phyloP scores from a whole-genome alignment of 2,888 invertebrate species.

The Mesorhabditis belari region DNA sequence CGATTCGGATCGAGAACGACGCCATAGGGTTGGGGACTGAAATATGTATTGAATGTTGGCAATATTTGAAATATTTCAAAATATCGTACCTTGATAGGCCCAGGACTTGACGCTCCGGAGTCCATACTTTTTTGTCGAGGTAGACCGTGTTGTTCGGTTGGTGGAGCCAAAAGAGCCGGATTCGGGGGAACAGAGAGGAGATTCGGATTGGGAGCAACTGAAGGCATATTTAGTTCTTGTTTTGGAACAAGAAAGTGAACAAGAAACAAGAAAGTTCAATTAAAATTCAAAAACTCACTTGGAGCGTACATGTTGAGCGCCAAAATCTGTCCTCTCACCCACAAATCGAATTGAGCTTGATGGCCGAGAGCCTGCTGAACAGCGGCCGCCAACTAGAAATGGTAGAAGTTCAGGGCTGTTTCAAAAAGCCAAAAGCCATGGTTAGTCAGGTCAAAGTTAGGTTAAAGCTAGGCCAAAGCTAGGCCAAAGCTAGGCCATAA shows the following conservation, averaged over 20 bases:
- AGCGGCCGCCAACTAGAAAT: conserved; percentile 3
- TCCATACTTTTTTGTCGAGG: conserved; percentile 5
- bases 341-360: conserved; percentile 8
- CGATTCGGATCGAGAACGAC: conserved; percentile 38
- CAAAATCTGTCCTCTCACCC: conserved; percentile 9
- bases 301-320: conserved; percentile 2
- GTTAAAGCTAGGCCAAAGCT: no score
- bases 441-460: no score
- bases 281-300: not conserved
- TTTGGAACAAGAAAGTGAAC: no score
- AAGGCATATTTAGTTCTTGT: not conserved
- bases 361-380: conserved; percentile 7
- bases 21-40: conserved; percentile 29
- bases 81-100: conserved; percentile 12
- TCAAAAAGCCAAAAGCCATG: no score
- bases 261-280: not conserved
- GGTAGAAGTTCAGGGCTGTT: no score
- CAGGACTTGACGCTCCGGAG: not conserved
- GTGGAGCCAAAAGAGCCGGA: conserved; percentile 3
- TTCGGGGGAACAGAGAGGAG: not conserved
- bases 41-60: no score
- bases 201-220: not conserved
- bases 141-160: conserved; percentile 1
- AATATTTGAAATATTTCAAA: no score
- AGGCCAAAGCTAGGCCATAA: no score